Evolutionary conservation across 2,888 invertebrate species (phyloP).

Genomic region (Eristalinus sepulchralis): DNA sequence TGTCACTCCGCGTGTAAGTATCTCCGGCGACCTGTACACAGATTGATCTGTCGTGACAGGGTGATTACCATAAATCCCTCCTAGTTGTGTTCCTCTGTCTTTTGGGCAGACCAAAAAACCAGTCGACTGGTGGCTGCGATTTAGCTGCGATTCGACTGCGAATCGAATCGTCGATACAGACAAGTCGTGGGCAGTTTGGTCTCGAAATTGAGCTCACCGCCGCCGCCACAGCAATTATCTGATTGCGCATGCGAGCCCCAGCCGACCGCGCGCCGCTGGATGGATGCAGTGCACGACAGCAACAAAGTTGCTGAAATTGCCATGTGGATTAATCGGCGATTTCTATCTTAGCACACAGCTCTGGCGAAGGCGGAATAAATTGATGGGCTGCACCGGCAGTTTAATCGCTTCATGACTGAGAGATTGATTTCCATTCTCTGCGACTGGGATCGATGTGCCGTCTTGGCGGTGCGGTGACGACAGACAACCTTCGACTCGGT

Average conservation of each 20-base stretch:
- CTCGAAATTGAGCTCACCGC: slow-evolving; percentile 35
- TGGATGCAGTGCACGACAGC: slow-evolving; percentile 21
- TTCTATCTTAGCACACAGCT: slow-evolving; percentile 30
- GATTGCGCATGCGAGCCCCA: slow-evolving; percentile 39
- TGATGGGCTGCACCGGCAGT: slow-evolving; percentile 28
- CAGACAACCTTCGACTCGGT: neutral
- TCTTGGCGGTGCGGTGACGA: neutral
- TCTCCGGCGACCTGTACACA: slow-evolving; percentile 5
- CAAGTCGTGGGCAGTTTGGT: slow-evolving; percentile 3
- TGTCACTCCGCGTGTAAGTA: slow-evolving; percentile 2
- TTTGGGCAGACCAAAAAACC: too few species aligned
- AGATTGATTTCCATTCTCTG: slow-evolving; percentile 45
- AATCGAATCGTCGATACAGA: slow-evolving; percentile 36
- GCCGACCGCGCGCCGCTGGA: neutral
- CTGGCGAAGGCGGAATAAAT: slow-evolving; percentile 8
- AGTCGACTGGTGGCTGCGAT: neutral
- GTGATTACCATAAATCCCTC: slow-evolving; percentile 48
- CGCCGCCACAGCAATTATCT: slow-evolving; percentile 38
- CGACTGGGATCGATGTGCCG: neutral
- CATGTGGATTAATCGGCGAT: slow-evolving; percentile 40
- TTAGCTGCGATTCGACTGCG: slow-evolving; percentile 15
- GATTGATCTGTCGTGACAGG: slow-evolving; percentile 47
- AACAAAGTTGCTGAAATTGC: slow-evolving; percentile 58
- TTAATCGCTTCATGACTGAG: slow-evolving; percentile 59
- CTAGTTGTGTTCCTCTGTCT: slow-evolving; percentile 6